Base-by-base conservation (phyloP, 2,888 invertebrate genomes). In the Hydraecia micacea region DNA sequence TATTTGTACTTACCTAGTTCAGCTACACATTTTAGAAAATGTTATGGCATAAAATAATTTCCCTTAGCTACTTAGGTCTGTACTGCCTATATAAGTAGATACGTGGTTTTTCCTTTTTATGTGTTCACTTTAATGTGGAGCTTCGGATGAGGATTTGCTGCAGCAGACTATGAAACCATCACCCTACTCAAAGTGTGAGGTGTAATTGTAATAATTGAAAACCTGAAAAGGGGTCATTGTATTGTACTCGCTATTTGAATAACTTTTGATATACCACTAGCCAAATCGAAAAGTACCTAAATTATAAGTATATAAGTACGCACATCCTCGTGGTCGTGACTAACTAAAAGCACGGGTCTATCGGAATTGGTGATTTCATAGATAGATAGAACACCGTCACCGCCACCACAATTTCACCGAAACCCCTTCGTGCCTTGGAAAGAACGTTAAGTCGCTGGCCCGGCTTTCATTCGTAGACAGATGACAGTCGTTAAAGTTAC, bases 111-210 rank as follows among this genome's bases (percentile, higher is more conserved):
- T 28, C 28, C 32, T n/a, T 58, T n/a, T 58, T 58, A 58, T 58
- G 58, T 15, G 58, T 25, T 25, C 8, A 9, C 25, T 11, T 49
- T 32, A 32, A 28, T 32, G 32, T 32, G 28, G 9, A 7, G 21
- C 63, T 36, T 36, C 36, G 15, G 65, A 36, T 15, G 39, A 39
- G 8, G 65, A 39, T 65, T 25, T 65, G 36, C 25, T 39, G 36
- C 36, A 36, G 36, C 11, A 36, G 63, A 36, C 15, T 25, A 13
- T 65, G 15, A n/a, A 39, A n/a, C 66, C 39, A n/a, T n/a, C n/a
- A 32, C 62, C 62, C 9, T 62, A 39, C n/a, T n/a, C n/a, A n/a
- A n/a, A 67, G n/a, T 9, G 66, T n/a, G 66, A 67, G n/a, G n/a
- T 42, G 42, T 42, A 18, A 39, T 36, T 36, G 32, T 36, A 36